phyloP scores from a whole-genome alignment of 2,797 vertebrate genomes.

The Xiphorhynchus erythropygius region DNA sequence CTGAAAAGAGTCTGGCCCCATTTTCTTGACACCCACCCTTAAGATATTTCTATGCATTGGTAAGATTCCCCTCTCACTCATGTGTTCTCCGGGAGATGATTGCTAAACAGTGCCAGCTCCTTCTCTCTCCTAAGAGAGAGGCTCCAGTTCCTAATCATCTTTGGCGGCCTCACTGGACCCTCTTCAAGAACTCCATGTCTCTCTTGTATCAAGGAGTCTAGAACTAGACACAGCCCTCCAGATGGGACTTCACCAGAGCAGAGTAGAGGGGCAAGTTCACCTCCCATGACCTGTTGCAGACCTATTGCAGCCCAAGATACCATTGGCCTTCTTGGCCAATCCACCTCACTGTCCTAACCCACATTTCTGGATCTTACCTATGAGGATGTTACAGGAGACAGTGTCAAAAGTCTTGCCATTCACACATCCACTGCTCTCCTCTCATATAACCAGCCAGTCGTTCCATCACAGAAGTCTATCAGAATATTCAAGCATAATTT shows the following conservation, averaged over 20 bases:
- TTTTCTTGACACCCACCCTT: background rate
- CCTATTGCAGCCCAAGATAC: background rate
- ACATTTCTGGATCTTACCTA: background rate
- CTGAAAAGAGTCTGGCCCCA: background rate
- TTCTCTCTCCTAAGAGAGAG: too few species aligned
- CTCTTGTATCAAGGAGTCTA: background rate
- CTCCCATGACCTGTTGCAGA: background rate
- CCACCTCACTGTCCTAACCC: background rate
- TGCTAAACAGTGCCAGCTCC: background rate
- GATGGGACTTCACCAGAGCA: background rate
- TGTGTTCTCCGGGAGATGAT: background rate
- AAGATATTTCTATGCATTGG: background rate
- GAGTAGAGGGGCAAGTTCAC: background rate
- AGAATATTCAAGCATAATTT: background rate
- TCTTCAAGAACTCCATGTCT: accelerated
- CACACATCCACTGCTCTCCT: background rate
- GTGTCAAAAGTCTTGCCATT: background rate
- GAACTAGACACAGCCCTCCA: background rate
- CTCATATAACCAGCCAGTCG: background rate
- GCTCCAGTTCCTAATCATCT: background rate
- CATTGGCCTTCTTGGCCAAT: background rate
- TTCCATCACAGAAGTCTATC: background rate
- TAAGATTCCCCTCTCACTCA: background rate
- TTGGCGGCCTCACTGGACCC: background rate
- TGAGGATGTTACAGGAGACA: background rate